A percentile compares a stretch with the other conserved stretches of the same genome.
These are phyloP conservation scores for Tenualosa thibaudeaui DNA, from an alignment of 2,797 vertebrate genomes.

Conservation along the genomic window DNA sequence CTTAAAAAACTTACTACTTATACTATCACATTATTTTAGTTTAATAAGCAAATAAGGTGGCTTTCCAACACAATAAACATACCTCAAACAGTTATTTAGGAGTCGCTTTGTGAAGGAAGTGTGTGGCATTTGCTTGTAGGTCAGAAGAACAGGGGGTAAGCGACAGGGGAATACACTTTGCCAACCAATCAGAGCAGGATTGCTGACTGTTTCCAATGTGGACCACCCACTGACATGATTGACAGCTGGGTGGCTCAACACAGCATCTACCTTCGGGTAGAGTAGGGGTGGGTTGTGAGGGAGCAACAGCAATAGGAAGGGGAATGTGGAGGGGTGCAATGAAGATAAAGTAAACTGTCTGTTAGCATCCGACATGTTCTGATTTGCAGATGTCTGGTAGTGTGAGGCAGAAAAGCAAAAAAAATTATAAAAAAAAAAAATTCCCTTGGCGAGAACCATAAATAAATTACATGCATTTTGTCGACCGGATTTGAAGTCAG, in stretches of 20 bases:
- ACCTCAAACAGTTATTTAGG: neutral
- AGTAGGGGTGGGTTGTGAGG: neutral
- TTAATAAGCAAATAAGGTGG: neutral
- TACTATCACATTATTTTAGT: neutral
- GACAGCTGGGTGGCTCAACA: conserved; percentile 28
- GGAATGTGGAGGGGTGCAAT: conserved; percentile 27
- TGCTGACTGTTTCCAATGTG: conserved; percentile 3
- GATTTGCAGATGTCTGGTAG: conserved; percentile 58
- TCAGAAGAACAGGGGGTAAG: neutral
- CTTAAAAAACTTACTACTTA: neutral
- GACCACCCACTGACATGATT: neutral
- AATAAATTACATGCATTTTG: conserved; percentile 67
- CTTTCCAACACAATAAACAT: neutral
- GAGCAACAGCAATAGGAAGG: neutral
- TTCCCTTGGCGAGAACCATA: conserved; percentile 54
- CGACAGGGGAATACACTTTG: neutral
- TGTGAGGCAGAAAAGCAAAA: neutral
- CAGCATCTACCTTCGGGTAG: neutral
- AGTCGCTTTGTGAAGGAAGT: neutral
- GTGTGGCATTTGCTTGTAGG: conserved; percentile 9
- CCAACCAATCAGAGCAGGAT: conserved; percentile 24
- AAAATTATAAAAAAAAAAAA: conserved; percentile 25
- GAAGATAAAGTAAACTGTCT: conserved; percentile 40
- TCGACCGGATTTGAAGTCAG: conserved; percentile 67
- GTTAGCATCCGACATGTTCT: conserved; percentile 41